Evolutionary conservation across 2,113 vertebrate genomes (phyloP).

Genomic region (Thymallus thymallus): DNA sequence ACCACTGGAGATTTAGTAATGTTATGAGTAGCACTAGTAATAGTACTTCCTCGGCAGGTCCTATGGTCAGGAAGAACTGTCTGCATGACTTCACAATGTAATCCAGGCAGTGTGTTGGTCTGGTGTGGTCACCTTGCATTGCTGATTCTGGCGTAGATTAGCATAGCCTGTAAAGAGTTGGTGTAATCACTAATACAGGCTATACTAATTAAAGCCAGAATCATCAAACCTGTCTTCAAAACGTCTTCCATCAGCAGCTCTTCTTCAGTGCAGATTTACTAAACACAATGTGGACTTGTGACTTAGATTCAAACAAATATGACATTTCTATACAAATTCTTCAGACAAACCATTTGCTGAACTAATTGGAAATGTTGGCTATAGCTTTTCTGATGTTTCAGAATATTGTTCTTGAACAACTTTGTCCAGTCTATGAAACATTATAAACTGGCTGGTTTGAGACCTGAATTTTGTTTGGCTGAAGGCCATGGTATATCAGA

Average conservation of each 20-base stretch:
- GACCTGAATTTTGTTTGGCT: no score
- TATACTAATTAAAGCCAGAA: slow-evolving; percentile 87
- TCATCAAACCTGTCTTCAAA: slow-evolving; percentile 76
- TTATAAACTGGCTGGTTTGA: no score
- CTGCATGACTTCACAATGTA: not conserved
- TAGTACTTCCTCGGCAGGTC: no score
- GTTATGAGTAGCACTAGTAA: no score
- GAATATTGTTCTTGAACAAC: no score
- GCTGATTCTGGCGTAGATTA: slow-evolving; percentile 85
- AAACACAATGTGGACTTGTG: not conserved
- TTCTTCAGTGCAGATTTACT: not conserved
- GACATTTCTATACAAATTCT: not conserved
- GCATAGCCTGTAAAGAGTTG: slow-evolving; percentile 85
- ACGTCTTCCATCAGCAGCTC: slow-evolving; percentile 13
- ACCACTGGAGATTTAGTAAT: no score
- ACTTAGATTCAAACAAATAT: not conserved
- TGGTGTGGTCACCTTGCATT: slow-evolving; percentile 62
- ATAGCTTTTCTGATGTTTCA: no score
- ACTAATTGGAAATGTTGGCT: no score
- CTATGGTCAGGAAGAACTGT: no score
- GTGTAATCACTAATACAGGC: slow-evolving; percentile 83
- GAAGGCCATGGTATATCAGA: no score
- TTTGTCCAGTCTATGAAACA: no score
- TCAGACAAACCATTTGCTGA: not conserved
- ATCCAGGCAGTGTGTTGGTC: not conserved